These are phyloP conservation scores for Riparia riparia DNA, from an alignment of 2,113 vertebrate species.

Conservation along the genomic window DNA sequence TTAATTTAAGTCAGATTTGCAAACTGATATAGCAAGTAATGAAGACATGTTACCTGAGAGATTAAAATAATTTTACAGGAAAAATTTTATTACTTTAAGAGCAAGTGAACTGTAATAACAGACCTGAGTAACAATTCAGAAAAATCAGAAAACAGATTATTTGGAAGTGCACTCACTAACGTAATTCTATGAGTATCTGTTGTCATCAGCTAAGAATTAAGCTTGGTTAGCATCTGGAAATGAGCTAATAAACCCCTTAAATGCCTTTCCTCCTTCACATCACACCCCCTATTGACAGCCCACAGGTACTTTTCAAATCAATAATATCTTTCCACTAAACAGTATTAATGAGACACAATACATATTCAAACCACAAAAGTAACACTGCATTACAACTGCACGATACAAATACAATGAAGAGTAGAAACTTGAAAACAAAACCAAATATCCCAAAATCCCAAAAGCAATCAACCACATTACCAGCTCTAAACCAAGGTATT, in stretches of 20 bases:
- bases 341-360: neutral
- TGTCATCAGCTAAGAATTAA: slow-evolving; percentile 24
- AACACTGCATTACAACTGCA: neutral
- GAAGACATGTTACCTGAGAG: neutral
- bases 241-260: neutral
- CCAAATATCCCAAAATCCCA: neutral
- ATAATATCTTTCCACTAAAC: neutral
- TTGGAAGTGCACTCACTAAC: neutral
- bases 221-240: slow-evolving; percentile 1
- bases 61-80: neutral
- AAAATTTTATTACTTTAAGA: slow-evolving; percentile 21
- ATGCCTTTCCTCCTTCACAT: slow-evolving; percentile 35
- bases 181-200: neutral
- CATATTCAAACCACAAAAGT: neutral
- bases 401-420: neutral
- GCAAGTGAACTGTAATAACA: neutral
- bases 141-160: neutral
- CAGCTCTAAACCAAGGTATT: neutral
- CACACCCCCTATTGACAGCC: slow-evolving; percentile 60
- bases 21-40: neutral
- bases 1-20: neutral
- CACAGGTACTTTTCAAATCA: slow-evolving; percentile 56
- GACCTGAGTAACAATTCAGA: neutral
- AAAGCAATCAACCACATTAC: neutral
- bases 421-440: neutral